A percentile compares a stretch with the other conserved stretches of the same genome.
These are phyloP conservation scores for Pterocles orientalis DNA, from an alignment of 2,113 vertebrate species.

Conservation along the genomic window DNA sequence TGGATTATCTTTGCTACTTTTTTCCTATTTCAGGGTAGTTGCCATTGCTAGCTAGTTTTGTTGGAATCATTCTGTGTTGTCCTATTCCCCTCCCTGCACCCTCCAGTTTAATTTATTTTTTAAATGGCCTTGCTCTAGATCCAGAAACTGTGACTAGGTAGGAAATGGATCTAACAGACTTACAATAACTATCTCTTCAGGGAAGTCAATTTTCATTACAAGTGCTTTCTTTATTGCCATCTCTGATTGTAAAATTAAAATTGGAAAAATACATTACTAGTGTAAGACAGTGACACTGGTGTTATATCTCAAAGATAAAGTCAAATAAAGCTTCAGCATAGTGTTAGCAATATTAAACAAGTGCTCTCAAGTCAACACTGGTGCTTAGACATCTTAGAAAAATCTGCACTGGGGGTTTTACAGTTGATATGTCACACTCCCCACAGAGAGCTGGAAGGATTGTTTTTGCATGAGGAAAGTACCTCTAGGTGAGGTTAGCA, in stretches of 20 bases:
- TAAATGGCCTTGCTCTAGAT: neutral
- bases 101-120: neutral
- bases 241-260: neutral
- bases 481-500: neutral
- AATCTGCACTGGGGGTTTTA: neutral
- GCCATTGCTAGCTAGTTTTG: neutral
- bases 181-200: neutral
- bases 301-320: neutral
- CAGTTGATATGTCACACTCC: fast-evolving
- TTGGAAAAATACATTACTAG: neutral
- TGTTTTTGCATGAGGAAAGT: neutral
- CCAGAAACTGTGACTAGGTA: neutral
- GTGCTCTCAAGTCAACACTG: neutral
- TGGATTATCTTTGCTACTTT: neutral
- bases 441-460: neutral
- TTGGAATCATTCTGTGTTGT: neutral
- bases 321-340: neutral
- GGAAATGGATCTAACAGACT: neutral
- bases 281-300: neutral
- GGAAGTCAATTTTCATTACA: neutral
- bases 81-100: fast-evolving
- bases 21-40: neutral
- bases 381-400: neutral
- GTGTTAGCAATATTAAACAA: neutral
- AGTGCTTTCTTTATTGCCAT: neutral